Evolutionary conservation across 2,888 invertebrate species (phyloP).

Genomic region (Phalera bucephala): DNA sequence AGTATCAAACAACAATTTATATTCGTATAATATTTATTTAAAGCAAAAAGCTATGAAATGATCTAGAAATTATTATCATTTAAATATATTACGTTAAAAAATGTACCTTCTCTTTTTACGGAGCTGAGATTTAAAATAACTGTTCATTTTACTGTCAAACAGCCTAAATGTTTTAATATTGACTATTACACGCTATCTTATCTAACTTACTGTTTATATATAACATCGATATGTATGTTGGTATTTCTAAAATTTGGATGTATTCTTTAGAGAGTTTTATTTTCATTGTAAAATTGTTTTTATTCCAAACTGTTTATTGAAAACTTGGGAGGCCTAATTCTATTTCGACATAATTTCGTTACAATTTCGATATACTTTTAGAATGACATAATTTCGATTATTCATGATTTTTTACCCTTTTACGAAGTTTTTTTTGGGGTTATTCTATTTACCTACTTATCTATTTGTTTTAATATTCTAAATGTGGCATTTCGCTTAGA

Average conservation of each 20-base stretch:
- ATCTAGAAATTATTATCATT: conserved; percentile 35
- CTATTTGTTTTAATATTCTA: conserved; percentile 41
- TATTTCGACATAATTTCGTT: conserved; percentile 56
- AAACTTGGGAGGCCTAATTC: conserved; percentile 54
- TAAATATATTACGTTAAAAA: conserved; percentile 24
- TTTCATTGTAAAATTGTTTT: conserved; percentile 48
- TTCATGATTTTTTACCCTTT: conserved; percentile 57
- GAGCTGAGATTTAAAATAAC: conserved; percentile 37
- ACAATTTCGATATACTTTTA: conserved; percentile 58
- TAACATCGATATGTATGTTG: conserved; percentile 83
- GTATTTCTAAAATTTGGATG: conserved; percentile 73
- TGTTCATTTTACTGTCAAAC: conserved; percentile 65
- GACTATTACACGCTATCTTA: conserved; percentile 72
- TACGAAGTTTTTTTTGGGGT: conserved; percentile 42
- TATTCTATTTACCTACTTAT: conserved; percentile 56
- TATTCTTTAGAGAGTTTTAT: conserved; percentile 44
- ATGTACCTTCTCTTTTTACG: conserved; percentile 26
- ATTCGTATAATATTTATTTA: conserved; percentile 51
- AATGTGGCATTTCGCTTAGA: conserved; percentile 44
- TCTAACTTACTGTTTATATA: conserved; percentile 67
- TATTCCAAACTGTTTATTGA: conserved; percentile 44
- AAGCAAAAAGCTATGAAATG: conserved; percentile 58
- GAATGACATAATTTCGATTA: conserved; percentile 66
- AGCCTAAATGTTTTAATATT: conserved; percentile 73
- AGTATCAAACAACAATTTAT: conserved; percentile 48